Percentiles rank a stretch among this genome's conserved stretches.
These are phyloP conservation scores for Bubalus kerabau DNA, from an alignment of 2,113 vertebrate genomes.

Conservation along the genomic window DNA sequence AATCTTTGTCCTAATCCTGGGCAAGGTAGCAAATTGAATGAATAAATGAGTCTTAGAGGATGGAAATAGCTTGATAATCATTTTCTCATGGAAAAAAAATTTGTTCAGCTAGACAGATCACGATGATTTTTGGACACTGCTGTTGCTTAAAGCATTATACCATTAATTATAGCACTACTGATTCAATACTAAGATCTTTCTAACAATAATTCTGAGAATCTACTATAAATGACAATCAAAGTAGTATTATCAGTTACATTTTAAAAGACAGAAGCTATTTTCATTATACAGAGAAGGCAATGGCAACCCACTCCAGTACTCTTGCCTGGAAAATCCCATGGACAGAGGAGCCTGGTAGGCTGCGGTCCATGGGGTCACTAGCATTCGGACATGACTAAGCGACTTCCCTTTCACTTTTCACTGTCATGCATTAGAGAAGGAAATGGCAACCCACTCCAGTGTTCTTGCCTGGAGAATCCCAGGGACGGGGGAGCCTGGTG, in stretches of 20 bases:
- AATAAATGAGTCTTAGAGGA: background rate
- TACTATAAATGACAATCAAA: background rate
- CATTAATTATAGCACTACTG: background rate
- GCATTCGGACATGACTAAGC: fast-evolving
- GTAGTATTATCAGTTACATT: background rate
- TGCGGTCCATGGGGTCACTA: background rate
- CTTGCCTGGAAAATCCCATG: background rate
- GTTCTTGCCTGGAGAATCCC: background rate
- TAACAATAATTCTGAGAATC: background rate
- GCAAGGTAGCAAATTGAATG: background rate
- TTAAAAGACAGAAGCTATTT: background rate
- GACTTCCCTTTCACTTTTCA: background rate
- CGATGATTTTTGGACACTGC: background rate
- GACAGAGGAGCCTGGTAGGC: background rate
- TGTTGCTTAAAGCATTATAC: background rate
- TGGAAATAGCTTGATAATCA: background rate
- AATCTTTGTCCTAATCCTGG: background rate
- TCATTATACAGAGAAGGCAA: background rate
- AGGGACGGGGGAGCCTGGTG: fast-evolving
- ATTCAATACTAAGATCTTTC: background rate
- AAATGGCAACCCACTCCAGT: background rate
- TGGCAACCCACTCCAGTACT: background rate
- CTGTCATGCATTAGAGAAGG: background rate
- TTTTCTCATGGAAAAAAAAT: background rate
- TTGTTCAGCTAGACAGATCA: background rate